Evolutionary conservation across 2,113 vertebrate genomes (phyloP).

Genomic region (Archocentrus centrarchus): DNA sequence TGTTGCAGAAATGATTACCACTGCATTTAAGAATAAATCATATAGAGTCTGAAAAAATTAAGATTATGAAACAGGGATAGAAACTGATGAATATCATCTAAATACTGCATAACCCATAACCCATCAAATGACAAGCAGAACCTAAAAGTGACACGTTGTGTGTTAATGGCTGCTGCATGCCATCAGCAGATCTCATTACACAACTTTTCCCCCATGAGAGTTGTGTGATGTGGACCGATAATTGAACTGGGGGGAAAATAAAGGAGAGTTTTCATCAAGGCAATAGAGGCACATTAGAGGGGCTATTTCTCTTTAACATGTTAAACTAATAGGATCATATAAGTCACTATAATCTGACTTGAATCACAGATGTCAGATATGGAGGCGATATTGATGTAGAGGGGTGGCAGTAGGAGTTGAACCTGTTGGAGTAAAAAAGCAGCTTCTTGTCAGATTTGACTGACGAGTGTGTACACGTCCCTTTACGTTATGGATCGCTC

Average conservation of each 20-base stretch:
- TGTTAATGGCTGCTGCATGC: not conserved
- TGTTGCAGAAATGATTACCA: not conserved
- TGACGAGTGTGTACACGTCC: too few relatives aligned
- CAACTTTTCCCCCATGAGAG: not conserved
- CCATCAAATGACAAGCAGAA: not conserved
- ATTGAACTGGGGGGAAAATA: not conserved
- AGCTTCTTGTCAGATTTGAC: too few relatives aligned
- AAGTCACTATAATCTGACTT: too few relatives aligned
- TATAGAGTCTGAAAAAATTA: not conserved
- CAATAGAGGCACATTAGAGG: not conserved
- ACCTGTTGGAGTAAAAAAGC: too few relatives aligned
- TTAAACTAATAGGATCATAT: not conserved
- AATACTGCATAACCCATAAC: not conserved
- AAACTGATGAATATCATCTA: not conserved
- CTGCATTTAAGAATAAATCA: not conserved
- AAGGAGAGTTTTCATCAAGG: not conserved
- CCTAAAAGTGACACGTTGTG: too few relatives aligned
- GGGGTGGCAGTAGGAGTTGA: too few relatives aligned
- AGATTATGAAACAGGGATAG: not conserved
- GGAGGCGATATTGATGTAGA: not conserved
- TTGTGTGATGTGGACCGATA: not conserved
- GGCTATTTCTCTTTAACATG: rapidly evolving
- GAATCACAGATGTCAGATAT: too few relatives aligned
- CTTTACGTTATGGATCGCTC: too few relatives aligned
- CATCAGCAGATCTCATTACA: not conserved